phyloP scores from a whole-genome alignment of 2,888 invertebrate species.

The Branchinecta sandiegonensis region DNA sequence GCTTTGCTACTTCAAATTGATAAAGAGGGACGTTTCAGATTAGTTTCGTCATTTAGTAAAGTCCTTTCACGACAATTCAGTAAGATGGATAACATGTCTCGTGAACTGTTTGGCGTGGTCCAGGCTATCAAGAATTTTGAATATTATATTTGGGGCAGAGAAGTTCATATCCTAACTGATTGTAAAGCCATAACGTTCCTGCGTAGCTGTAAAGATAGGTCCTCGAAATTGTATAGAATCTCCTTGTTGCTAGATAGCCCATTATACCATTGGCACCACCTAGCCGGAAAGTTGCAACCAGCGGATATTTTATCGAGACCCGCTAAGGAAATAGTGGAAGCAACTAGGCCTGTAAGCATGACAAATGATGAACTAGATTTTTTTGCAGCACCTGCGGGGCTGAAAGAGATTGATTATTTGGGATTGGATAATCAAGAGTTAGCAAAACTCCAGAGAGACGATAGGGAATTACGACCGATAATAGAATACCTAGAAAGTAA shows the following conservation, averaged over 20 bases:
- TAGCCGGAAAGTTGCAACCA: neutral
- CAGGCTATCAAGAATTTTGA: neutral
- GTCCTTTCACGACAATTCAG: neutral
- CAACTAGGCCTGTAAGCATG: neutral
- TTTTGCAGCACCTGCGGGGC: neutral
- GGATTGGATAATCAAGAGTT: neutral
- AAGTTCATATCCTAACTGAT: neutral
- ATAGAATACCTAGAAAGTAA: no score
- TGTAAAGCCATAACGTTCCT: neutral
- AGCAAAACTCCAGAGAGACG: constrained; percentile 1
- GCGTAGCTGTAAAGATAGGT: neutral
- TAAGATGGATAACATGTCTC: constrained; percentile 4
- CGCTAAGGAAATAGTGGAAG: neutral
- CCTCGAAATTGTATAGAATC: neutral
- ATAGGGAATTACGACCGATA: no score
- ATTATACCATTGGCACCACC: constrained; percentile 7
- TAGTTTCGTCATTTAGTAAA: constrained; percentile 1
- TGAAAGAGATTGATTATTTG: neutral
- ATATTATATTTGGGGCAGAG: neutral
- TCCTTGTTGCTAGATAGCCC: neutral
- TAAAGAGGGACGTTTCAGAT: neutral
- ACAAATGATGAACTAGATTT: neutral
- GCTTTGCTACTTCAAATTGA: neutral
- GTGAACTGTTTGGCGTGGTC: neutral
- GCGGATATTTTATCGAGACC: neutral